These are phyloP conservation scores for Propithecus deckenii DNA, from an alignment of 2,797 vertebrate genomes.

Conservation along the genomic window DNA sequence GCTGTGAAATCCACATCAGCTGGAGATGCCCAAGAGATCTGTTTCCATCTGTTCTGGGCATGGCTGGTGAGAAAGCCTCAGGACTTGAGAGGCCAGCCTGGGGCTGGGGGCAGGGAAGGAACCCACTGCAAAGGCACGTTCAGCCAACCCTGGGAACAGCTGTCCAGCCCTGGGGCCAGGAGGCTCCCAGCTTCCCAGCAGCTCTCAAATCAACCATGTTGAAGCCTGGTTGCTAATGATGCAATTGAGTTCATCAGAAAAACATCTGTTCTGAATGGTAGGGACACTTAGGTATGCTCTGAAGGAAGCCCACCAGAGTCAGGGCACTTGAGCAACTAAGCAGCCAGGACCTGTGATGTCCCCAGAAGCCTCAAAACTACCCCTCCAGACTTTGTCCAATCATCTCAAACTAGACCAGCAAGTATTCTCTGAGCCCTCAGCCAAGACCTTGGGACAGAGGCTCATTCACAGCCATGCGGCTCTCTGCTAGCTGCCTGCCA, in stretches of 20 bases:
- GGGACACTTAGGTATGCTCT: not conserved
- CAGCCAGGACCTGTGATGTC: not conserved
- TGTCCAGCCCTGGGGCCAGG: slow-evolving; percentile 30
- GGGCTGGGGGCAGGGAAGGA: slow-evolving; percentile 30
- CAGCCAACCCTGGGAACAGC: slow-evolving; percentile 61
- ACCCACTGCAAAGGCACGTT: slow-evolving; percentile 3
- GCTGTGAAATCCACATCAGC: slow-evolving; percentile 77
- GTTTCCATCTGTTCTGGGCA: slow-evolving; percentile 72
- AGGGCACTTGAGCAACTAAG: not conserved
- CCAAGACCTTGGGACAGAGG: not conserved
- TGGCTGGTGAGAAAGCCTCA: slow-evolving; percentile 62
- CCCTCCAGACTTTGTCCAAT: not conserved
- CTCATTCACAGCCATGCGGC: not conserved
- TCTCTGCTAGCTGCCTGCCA: not conserved
- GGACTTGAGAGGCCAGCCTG: not conserved
- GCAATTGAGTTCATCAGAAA: slow-evolving; percentile 61
- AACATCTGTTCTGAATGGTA: slow-evolving; percentile 59
- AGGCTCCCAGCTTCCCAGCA: not conserved
- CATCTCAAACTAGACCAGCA: not conserved
- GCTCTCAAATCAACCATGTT: slow-evolving; percentile 31
- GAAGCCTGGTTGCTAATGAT: slow-evolving; percentile 51
- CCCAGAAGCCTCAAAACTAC: not conserved
- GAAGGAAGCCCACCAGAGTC: not conserved
- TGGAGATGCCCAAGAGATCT: slow-evolving; percentile 55
- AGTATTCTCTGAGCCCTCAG: not conserved